A percentile compares a stretch with the other conserved stretches of the same genome.
phyloP scores from a whole-genome alignment of 2,888 invertebrate species.

The Clusia tigrina region DNA sequence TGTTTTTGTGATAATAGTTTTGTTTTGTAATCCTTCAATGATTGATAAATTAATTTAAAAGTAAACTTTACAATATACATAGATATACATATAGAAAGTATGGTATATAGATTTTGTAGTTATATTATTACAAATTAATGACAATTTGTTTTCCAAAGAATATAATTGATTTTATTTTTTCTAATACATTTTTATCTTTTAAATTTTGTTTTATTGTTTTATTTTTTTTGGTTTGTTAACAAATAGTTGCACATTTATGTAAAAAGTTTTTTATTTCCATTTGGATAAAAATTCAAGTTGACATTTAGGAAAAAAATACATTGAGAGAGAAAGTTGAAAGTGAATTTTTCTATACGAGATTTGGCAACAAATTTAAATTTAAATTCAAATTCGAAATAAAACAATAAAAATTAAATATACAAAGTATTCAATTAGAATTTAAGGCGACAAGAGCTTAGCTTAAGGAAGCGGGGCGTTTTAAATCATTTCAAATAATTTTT shows the following conservation, averaged over 20 bases:
- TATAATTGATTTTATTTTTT: conserved; percentile 35
- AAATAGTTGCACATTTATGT: conserved; percentile 43
- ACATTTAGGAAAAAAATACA: background rate
- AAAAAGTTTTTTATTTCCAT: conserved; percentile 15
- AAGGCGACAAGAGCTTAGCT: too few relatives aligned
- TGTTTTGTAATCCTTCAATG: conserved; percentile 6
- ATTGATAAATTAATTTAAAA: conserved; percentile 17
- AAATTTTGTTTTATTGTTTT: background rate
- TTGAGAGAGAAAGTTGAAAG: background rate
- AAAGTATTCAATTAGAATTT: too few relatives aligned
- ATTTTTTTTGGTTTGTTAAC: conserved; percentile 35
- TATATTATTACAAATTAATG: background rate
- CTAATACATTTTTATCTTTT: conserved; percentile 25
- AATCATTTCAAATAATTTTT: too few relatives aligned
- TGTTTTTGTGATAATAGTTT: conserved; percentile 21
- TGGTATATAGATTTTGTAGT: background rate
- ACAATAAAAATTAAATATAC: too few relatives aligned
- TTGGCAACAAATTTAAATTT: too few relatives aligned
- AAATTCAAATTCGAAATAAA: too few relatives aligned
- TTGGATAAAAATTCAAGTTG: conserved; percentile 24
- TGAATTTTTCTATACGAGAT: too few relatives aligned
- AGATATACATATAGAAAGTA: conserved; percentile 8
- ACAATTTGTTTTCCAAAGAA: conserved; percentile 7
- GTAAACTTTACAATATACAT: conserved; percentile 16
- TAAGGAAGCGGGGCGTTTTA: too few relatives aligned